Percentiles rank a stretch among this genome's conserved stretches.
Evolutionary conservation across 2,797 vertebrate species (phyloP).

Genomic region (Argentina silus): DNA sequence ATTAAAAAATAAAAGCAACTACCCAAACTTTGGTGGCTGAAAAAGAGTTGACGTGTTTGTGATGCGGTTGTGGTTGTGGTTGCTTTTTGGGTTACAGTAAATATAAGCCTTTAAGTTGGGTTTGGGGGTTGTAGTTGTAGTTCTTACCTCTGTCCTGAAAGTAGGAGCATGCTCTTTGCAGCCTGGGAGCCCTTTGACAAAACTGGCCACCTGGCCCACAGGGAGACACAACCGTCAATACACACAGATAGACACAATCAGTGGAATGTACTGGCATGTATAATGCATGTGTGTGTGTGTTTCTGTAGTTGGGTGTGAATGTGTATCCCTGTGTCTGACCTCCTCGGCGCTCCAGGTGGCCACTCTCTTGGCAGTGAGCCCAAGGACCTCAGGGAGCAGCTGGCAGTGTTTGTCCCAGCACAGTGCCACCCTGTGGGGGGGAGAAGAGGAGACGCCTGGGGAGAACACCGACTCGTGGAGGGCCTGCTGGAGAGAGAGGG

Average conservation of each 20-base stretch:
- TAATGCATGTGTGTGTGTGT: not conserved
- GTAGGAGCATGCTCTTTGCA: conserved; percentile 83
- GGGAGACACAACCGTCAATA: conserved; percentile 21
- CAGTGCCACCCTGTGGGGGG: conserved; percentile 79
- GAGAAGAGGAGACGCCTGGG: conserved; percentile 79
- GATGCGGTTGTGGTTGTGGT: too few species aligned
- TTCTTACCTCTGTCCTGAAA: conserved; percentile 81
- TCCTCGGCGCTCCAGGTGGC: conserved; percentile 89
- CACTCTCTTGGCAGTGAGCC: conserved; percentile 88
- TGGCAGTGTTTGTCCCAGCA: conserved; percentile 94
- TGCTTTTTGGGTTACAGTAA: too few species aligned
- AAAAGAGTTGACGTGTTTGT: too few species aligned
- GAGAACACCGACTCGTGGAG: conserved; percentile 92
- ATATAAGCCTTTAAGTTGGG: too few species aligned
- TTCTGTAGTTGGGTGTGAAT: not conserved
- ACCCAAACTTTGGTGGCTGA: too few species aligned
- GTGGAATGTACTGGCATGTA: not conserved
- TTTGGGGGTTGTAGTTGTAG: not conserved
- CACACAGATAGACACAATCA: not conserved
- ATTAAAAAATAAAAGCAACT: too few species aligned
- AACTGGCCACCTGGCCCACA: conserved; percentile 74
- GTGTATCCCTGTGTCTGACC: conserved; percentile 65
- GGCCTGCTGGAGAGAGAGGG: conserved; percentile 86
- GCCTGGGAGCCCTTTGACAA: conserved; percentile 81
- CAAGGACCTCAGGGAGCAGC: conserved; percentile 89